Percentiles rank a stretch among this genome's conserved stretches.
These are phyloP conservation scores for Genyomyrus donnyi DNA, from an alignment of 2,113 vertebrate species.

Conservation along the genomic window DNA sequence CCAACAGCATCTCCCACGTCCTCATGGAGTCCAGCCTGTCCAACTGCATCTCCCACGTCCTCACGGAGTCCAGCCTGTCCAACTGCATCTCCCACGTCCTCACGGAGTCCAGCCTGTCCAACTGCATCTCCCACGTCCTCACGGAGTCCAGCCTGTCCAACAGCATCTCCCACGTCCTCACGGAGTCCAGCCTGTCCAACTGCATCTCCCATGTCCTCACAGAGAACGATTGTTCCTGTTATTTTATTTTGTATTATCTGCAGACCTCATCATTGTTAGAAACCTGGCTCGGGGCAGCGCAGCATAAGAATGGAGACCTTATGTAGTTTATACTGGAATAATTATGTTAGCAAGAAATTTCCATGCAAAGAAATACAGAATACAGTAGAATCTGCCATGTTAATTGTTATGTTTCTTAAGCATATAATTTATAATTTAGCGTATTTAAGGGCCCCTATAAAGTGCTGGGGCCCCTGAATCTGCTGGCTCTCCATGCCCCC, in stretches of 20 bases:
- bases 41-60: background rate
- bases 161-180: background rate
- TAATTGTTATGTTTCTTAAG: background rate
- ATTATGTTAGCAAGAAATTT: background rate
- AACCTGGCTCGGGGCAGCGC: background rate
- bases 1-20: too few relatives aligned
- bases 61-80: background rate
- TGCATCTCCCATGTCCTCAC: background rate
- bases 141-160: background rate
- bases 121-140: too few relatives aligned
- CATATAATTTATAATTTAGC: background rate
- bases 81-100: background rate
- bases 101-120: background rate
- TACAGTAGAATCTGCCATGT: background rate
- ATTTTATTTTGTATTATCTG: background rate
- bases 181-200: background rate
- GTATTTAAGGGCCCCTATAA: background rate
- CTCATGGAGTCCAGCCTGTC: background rate
- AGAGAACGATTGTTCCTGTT: background rate
- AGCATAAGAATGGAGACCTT: background rate
- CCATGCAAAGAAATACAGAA: background rate
- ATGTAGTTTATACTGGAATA: background rate
- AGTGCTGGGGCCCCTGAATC: background rate
- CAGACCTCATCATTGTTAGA: background rate
- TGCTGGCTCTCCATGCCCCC: background rate